These are phyloP conservation scores for Upupa epops DNA, from an alignment of 2,113 vertebrate species.

Conservation along the genomic window DNA sequence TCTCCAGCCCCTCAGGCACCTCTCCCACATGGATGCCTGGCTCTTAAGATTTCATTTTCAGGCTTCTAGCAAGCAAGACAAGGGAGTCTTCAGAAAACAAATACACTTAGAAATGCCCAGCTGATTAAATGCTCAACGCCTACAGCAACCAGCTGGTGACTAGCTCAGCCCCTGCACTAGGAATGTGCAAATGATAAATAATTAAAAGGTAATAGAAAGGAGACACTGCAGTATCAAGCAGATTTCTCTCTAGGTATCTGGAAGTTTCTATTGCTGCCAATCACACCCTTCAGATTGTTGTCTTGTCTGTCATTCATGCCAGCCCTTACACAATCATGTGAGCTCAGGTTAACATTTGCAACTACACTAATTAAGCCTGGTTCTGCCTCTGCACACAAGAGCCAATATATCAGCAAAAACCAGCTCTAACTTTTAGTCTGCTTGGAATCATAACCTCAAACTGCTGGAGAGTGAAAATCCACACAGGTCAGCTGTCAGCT, in stretches of 20 bases:
- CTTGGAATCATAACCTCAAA: background rate
- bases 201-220: constrained; percentile 70
- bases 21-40: background rate
- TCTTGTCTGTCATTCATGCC: background rate
- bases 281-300: constrained; percentile 22
- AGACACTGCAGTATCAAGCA: constrained; percentile 58
- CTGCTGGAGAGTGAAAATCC: background rate
- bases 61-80: constrained; percentile 14
- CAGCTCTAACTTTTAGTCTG: background rate
- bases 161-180: constrained; percentile 15
- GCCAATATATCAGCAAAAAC: background rate
- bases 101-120: background rate
- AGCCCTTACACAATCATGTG: background rate
- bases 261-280: constrained; percentile 52
- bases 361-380: background rate
- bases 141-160: constrained; percentile 60
- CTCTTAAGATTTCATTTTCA: background rate
- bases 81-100: constrained; percentile 44
- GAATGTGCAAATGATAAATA: constrained; percentile 64
- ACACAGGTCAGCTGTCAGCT: background rate
- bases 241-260: constrained; percentile 55
- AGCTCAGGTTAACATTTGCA: background rate
- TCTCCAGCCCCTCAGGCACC: background rate
- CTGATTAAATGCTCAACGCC: constrained; percentile 66
- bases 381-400: background rate